These are phyloP conservation scores for Poeciliopsis prolifica DNA, from an alignment of 2,113 vertebrate species.

Conservation along the genomic window DNA sequence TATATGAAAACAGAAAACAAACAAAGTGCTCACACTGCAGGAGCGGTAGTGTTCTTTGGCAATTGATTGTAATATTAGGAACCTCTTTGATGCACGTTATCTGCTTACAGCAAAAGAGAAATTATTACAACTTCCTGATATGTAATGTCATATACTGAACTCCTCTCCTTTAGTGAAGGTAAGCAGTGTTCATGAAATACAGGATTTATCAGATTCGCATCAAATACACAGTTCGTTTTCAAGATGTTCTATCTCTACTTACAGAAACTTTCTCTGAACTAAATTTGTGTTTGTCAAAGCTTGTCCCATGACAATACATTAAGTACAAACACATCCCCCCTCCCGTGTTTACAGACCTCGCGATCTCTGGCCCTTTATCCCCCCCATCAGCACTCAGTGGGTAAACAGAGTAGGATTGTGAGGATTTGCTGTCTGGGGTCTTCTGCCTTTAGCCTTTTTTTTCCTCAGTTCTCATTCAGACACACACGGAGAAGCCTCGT, in stretches of 20 bases:
- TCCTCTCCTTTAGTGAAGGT: not conserved
- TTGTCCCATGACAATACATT: conserved; percentile 40
- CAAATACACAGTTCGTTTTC: not conserved
- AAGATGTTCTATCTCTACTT: not conserved
- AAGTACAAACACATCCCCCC: conserved; percentile 15
- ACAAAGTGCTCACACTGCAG: not conserved
- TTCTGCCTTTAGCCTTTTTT: conserved; percentile 19
- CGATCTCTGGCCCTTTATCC: conserved; percentile 39
- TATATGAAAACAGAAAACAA: not conserved
- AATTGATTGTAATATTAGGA: not conserved
- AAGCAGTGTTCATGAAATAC: not conserved
- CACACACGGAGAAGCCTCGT: conserved; percentile 20
- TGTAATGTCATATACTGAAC: not conserved
- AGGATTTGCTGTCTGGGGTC: conserved; percentile 42
- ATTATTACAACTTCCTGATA: conserved; percentile 5
- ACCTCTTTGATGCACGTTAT: not conserved
- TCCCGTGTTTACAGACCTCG: conserved; percentile 55
- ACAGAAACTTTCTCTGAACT: not conserved
- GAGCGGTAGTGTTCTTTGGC: not conserved
- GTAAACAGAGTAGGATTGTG: conserved; percentile 49
- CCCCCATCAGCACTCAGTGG: conserved; percentile 39
- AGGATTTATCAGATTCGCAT: not conserved
- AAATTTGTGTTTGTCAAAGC: not conserved
- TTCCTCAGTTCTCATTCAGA: not conserved
- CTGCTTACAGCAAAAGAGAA: not conserved